A percentile compares a stretch with the other conserved stretches of the same genome.
Conservation (phyloP, 2,113 vertebrate species). For the Chauna torquata region DNA sequence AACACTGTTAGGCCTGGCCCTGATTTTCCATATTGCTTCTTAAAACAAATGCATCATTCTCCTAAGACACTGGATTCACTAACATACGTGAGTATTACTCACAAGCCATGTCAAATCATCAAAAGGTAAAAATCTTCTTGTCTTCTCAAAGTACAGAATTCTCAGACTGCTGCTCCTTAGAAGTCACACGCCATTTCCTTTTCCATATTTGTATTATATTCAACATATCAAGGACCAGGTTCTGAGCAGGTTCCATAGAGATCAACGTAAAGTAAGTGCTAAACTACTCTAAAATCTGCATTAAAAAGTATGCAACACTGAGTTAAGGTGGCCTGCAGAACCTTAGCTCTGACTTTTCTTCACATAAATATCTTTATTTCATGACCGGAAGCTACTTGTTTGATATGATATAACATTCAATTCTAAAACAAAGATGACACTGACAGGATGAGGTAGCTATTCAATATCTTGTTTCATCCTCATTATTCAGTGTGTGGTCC, state of each 20-base stretch:
- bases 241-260: background rate
- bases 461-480: conserved; percentile 27
- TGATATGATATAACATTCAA: conserved; percentile 2
- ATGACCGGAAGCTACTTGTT: background rate
- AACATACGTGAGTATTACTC: background rate
- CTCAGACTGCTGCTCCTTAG: background rate
- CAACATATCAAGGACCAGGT: background rate
- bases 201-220: background rate
- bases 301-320: background rate
- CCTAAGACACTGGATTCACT: background rate
- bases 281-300: background rate
- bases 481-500: background rate
- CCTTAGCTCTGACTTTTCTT: background rate
- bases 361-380: background rate
- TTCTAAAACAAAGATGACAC: conserved; percentile 30
- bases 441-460: background rate
- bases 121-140: background rate
- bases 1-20: background rate
- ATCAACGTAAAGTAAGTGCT: background rate
- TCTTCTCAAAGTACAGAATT: background rate
- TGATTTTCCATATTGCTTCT: background rate
- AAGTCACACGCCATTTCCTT: background rate
- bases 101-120: background rate
- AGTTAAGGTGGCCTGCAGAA: background rate
- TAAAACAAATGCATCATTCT: background rate